Evolutionary conservation across 2,797 vertebrate genomes (phyloP), one percentile per base, ranked within the genome.

Genomic region (Cottoperca gobio): DNA sequence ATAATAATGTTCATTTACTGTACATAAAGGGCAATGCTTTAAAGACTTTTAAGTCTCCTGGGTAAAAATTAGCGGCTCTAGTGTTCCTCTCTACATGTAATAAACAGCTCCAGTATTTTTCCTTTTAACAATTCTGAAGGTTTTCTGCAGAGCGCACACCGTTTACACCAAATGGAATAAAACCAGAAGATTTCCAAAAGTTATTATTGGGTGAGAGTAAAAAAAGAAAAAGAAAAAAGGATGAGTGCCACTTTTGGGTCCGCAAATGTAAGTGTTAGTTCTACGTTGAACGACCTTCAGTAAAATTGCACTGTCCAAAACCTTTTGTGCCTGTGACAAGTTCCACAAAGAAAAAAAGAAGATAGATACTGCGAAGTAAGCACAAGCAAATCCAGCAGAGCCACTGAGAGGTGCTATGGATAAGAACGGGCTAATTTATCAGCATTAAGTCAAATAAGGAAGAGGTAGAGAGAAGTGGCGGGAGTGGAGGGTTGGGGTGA

Each of bases 401-500:
- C 71, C 67, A 53, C 76, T 86, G 88, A 89, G 84, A 77, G 89
- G 89, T 63, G 65, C 37, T 79, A 13, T 4, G 66, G 73, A 60
- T 79, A 55, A 87, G 84, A 82, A 76, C 23, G 1, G 67, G 53
- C 71, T 89, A 87, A 92, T 93, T 91, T 88, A 89, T 93, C 90
- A 91, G 87, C 85, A 89, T 91, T 92, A 91, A 82, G 88, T 88
- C 73, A 76, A 91, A 90, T 89, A 81, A 79, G 73, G 75, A 81
- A 69, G 73, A 79, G 82, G 86, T 40, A 61, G 78, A 81, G 81
- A 85, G 67, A 64, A 81, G 67, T 68, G 60, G 66, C 50, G 69
- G 19, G 10, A 7, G 78, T 43, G 65, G 49, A 59, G 70, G 62
- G 43, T 23, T 48, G 60, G 35, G 45, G 61, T 37, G 71, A 55